Percentiles rank a stretch among this genome's conserved stretches.
phyloP scores from a whole-genome alignment of 2,797 vertebrate genomes.

The Scleropages formosus region DNA sequence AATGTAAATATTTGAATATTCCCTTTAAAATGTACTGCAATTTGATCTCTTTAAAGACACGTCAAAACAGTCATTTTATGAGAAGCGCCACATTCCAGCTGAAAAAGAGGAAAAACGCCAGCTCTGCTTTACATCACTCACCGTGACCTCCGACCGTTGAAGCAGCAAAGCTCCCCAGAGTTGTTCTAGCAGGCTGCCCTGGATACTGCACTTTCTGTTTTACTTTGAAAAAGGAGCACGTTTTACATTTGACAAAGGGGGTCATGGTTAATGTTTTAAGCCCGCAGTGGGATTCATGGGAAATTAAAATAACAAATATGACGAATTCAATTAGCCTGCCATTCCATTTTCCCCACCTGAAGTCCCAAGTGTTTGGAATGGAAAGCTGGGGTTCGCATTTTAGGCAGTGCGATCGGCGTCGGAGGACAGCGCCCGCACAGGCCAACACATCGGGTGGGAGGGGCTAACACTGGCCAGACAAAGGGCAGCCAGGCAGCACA shows the following conservation, averaged over 20 bases:
- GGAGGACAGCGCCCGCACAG: not conserved
- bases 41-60: not conserved
- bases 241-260: not conserved
- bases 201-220: not conserved
- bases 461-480: not conserved
- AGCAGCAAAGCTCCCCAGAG: not conserved
- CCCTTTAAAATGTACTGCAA: no score
- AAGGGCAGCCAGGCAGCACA: not conserved
- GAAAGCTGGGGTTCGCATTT: conserved; percentile 15
- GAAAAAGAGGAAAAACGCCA: not conserved
- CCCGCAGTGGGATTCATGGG: not conserved
- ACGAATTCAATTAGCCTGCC: conserved; percentile 15
- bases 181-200: not conserved
- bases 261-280: not conserved
- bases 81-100: not conserved
- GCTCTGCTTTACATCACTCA: not conserved
- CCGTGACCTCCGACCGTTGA: not conserved
- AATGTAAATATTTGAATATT: not conserved
- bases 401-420: not conserved
- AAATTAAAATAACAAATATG: conserved; percentile 26
- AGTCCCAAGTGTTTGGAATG: conserved; percentile 11
- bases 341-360: conserved; percentile 3
- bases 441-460: not conserved
- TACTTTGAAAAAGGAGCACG: not conserved
- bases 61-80: not conserved